Conservation (phyloP, 2,888 invertebrate genomes). For the Parnassius glacialis region DNA sequence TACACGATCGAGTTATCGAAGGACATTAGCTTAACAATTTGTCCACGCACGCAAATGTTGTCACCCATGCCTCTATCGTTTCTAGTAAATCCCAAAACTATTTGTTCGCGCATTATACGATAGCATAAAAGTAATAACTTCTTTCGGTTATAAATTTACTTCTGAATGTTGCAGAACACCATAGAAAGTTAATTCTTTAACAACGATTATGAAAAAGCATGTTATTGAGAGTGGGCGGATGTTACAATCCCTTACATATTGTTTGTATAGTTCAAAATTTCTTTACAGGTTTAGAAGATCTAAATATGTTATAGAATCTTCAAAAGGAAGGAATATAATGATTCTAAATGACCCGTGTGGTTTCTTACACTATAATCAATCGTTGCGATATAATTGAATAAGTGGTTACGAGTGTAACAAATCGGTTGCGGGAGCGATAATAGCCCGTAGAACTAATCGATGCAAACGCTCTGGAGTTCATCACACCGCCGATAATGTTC, state of each 20-base stretch:
- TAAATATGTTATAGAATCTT: background rate
- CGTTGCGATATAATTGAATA: constrained; percentile 58
- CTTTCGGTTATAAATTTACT: too few species aligned
- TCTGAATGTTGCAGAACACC: too few species aligned
- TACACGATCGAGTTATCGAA: constrained; percentile 33
- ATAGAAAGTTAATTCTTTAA: too few species aligned
- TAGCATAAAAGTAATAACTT: too few species aligned
- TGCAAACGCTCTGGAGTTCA: constrained; percentile 44
- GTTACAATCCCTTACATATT: too few species aligned
- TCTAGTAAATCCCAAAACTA: too few species aligned
- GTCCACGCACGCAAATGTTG: constrained; percentile 46
- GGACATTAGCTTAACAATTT: constrained; percentile 50
- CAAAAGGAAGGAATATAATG: constrained; percentile 11
- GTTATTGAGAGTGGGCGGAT: too few species aligned
- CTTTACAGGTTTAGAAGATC: too few species aligned
- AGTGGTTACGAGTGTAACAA: constrained; percentile 63
- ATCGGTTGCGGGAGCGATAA: constrained; percentile 48
- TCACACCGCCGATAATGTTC: constrained; percentile 33
- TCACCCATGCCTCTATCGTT: constrained; percentile 39
- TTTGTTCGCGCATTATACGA: too few species aligned
- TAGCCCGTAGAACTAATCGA: constrained; percentile 44
- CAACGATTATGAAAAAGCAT: too few species aligned
- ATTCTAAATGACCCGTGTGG: constrained; percentile 14
- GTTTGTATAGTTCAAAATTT: too few species aligned
- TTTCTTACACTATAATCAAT: constrained; percentile 51